A percentile compares a stretch with the other conserved stretches of the same genome.
Evolutionary conservation across 2,797 vertebrate species (phyloP).

Genomic region (Megaceryle alcyon): DNA sequence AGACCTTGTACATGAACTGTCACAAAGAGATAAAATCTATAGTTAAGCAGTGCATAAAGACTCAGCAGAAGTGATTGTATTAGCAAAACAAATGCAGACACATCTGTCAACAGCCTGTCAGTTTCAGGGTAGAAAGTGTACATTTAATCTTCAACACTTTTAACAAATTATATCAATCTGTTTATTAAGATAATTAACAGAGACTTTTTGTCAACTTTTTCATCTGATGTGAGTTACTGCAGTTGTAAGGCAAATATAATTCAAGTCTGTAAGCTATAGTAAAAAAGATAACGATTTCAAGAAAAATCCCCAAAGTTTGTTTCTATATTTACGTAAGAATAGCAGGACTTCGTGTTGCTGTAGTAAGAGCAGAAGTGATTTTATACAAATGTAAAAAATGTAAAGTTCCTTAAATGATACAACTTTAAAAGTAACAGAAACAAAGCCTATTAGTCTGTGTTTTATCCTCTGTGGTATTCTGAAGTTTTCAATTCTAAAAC

Average conservation of each 20-base stretch:
- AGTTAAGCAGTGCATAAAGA: not conserved
- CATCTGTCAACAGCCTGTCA: constrained; percentile 36
- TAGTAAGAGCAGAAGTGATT: not conserved
- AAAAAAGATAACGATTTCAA: not conserved
- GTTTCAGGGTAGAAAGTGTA: not conserved
- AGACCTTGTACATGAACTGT: not conserved
- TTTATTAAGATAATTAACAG: constrained; percentile 2
- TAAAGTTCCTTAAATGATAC: not conserved
- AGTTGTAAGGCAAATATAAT: not conserved
- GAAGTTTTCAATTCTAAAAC: not conserved
- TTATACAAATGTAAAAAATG: not conserved
- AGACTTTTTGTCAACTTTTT: not conserved
- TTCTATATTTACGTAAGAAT: not conserved
- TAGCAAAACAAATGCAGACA: not conserved
- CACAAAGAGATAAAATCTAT: not conserved
- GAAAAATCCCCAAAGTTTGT: not conserved
- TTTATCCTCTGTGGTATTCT: not conserved
- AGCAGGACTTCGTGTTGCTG: not conserved
- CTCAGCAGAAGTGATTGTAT: constrained; percentile 18
- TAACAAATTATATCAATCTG: not conserved
- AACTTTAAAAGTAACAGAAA: not conserved
- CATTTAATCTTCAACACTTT: not conserved
- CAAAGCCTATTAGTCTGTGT: not conserved
- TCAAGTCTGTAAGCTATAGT: not conserved
- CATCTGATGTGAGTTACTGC: not conserved